These are phyloP conservation scores for Lasioglossum morio DNA, from an alignment of 2,888 invertebrate genomes.

Conservation along the genomic window DNA sequence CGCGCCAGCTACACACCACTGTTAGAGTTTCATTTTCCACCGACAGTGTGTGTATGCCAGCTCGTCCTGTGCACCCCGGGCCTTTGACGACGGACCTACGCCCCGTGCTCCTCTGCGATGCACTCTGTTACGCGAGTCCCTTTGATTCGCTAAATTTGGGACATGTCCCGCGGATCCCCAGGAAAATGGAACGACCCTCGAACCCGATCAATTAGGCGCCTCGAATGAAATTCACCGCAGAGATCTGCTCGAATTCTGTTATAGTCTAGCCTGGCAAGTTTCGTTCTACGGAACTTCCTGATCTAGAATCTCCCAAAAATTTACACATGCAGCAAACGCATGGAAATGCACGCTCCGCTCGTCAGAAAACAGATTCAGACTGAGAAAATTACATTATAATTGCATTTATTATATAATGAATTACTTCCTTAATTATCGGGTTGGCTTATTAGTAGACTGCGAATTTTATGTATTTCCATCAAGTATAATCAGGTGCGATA, in stretches of 20 bases:
- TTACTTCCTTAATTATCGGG: neutral
- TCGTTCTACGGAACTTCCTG: neutral
- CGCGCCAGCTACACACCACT: constrained; percentile 15
- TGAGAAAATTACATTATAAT: neutral
- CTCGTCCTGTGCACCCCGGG: neutral
- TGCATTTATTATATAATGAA: constrained; percentile 10
- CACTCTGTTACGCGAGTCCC: neutral
- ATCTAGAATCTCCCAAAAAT: neutral
- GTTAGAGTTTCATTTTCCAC: constrained; percentile 49
- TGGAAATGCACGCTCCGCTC: neutral
- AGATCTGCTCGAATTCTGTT: no score
- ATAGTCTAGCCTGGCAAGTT: no score
- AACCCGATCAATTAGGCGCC: neutral
- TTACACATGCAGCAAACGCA: neutral
- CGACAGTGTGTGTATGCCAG: neutral
- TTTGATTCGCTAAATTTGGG: constrained; percentile 13
- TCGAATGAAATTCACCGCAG: neutral
- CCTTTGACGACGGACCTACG: constrained; percentile 34
- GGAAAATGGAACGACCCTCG: neutral
- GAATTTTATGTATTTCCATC: neutral
- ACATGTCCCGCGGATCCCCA: neutral
- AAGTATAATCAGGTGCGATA: neutral
- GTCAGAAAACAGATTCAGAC: neutral
- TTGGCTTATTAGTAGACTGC: neutral
- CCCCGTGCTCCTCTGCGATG: neutral